A percentile compares a stretch with the other conserved stretches of the same genome.
Conservation (phyloP, 2,888 invertebrate species). For the Caenorhabditis auriculariae region DNA sequence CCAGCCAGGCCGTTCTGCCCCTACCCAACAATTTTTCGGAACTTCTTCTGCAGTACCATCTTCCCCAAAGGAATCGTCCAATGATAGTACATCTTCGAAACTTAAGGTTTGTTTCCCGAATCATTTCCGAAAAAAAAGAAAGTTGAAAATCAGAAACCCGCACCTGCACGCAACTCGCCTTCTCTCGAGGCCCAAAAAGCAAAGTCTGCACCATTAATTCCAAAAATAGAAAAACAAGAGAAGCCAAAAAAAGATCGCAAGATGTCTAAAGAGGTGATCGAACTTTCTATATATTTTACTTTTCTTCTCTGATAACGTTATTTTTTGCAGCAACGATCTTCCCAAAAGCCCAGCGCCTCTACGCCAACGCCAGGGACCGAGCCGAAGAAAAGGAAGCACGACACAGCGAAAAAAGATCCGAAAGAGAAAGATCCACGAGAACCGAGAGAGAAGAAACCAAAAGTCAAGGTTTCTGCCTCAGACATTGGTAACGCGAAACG, state of each 20-base stretch:
- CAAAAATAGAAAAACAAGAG: conserved; percentile 8
- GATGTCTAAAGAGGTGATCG: conserved; percentile 4
- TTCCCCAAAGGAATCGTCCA: background rate
- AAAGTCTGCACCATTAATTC: background rate
- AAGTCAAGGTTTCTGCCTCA: no score
- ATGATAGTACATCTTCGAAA: conserved; percentile 1
- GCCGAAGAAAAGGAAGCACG: conserved; percentile 16
- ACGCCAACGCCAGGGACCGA: no score
- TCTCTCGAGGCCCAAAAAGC: conserved; percentile 10
- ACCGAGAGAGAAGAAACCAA: conserved; percentile 12
- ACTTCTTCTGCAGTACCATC: background rate
- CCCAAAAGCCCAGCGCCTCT: no score
- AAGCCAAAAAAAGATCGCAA: conserved; percentile 6
- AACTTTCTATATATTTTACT: no score
- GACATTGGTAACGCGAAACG: no score
- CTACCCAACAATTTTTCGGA: background rate
- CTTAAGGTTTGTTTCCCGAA: conserved; percentile 3
- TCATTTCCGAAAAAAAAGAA: background rate
- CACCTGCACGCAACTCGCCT: conserved; percentile 8
- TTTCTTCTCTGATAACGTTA: no score
- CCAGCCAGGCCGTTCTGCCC: conserved; percentile 2
- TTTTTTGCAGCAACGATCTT: no score
- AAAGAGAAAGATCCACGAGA: background rate
- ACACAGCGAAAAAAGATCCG: conserved; percentile 15
- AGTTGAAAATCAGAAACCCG: conserved; percentile 12